Evolutionary conservation across 2,797 vertebrate genomes (phyloP), one percentile per base, ranked within the genome.

Genomic region (Labroides dimidiatus): DNA sequence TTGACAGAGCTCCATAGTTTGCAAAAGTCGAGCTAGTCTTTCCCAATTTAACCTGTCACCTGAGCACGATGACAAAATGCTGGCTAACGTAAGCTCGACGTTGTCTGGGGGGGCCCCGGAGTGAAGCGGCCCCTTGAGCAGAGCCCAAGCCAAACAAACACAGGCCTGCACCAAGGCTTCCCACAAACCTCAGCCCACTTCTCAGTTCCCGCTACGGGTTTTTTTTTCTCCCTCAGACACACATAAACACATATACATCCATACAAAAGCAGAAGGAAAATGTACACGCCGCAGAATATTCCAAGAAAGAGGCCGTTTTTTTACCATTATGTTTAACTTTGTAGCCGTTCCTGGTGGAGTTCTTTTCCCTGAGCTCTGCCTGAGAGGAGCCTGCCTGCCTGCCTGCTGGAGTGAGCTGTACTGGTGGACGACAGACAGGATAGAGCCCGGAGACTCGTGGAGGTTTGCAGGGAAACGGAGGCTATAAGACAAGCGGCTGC

Each of bases 141-240:
- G 69, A 90, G 77, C 89, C 88, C 90, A 92, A 92, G 87, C 84
- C 89, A 94, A 95, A 93, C 89, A 93, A 93, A 92, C 90, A 89
- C 85, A 83, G 89, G 87, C 86, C 91, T 89, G 84, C 86, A 90
- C 87, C 87, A 89, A 82, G 89, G 87, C 88, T 92, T 91, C 89
- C 91, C 92, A 90, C 92, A 94, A 93, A 93, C 93, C 91, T 92
- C 92, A 94, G 79, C 89, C 89, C 91, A 92, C 92, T 93, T 92
- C 87, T 92, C 91, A 80, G 81, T 87, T 81, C 90, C 87, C 78
- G 64, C 87, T 86, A 72, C 43, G 76, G 63, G 44, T 36, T 79
- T 82, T 81, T 87, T 87, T 80, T 70, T 59, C 66, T 75, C 66
- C 74, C 79, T 86, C 80, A 73, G 75, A 88, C 76, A 78, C 88